These are phyloP conservation scores for Mirza zaza DNA, from an alignment of 2,113 vertebrate genomes.

Conservation along the genomic window DNA sequence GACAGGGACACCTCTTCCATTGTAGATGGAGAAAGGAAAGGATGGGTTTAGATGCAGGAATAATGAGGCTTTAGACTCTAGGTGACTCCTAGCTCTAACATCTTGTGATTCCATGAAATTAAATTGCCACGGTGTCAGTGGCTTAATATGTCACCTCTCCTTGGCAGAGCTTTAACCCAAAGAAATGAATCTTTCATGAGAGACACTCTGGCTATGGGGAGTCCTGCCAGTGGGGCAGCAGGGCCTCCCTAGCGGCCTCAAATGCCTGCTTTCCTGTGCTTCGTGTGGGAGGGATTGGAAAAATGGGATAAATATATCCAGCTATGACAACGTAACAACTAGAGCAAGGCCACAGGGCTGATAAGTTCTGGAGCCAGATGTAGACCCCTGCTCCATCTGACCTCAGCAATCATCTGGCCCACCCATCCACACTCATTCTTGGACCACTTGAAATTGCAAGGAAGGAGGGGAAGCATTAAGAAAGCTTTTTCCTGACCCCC, in stretches of 20 bases:
- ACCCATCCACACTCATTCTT: background rate
- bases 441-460: background rate
- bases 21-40: background rate
- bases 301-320: background rate
- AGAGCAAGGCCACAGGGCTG: background rate
- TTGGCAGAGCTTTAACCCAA: slow-evolving; percentile 43
- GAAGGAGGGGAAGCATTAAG: background rate
- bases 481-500: background rate
- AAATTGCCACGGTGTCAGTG: background rate
- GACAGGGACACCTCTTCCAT: background rate
- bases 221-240: background rate
- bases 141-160: slow-evolving; percentile 37
- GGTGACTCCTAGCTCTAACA: background rate
- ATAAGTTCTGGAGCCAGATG: background rate
- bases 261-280: background rate
- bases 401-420: background rate
- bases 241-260: background rate
- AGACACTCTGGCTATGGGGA: background rate
- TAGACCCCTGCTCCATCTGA: background rate
- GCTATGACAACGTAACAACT: background rate
- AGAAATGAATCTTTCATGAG: slow-evolving; percentile 55
- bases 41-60: background rate
- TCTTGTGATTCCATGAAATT: slow-evolving; percentile 32
- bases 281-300: background rate
- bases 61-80: background rate